Evolutionary conservation across 2,888 invertebrate species (phyloP), one percentile per base, ranked within the genome.

Genomic region (Pristionchus maxplancki): DNA sequence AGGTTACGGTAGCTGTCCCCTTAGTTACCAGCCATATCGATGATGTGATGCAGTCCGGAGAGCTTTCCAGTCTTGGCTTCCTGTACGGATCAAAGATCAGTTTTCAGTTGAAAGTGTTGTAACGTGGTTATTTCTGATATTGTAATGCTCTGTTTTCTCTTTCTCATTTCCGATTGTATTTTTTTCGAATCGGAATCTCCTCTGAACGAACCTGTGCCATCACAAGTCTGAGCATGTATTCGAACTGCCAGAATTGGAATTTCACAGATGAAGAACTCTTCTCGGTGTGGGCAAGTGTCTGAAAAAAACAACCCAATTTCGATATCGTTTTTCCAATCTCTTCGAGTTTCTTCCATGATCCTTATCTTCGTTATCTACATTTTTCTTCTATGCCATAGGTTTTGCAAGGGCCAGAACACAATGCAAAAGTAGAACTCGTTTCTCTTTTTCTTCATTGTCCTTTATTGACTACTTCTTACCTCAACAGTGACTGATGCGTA

Each of bases 181-280:
- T 31, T 4, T 2, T 67, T 67, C 15, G 64, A n/a, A n/a, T 13
- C 64, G 13, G 11, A 11, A 64, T 31, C 2, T 9, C 17, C 15
- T 15, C 11, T 50, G 50, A 20, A 71, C 89, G 1, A 50, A 92
- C 93, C 87, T 93, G 94, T 64, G 91, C 90, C 91, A 93, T 94
- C 31, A 94, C 94, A 50, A 90, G 89, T 17, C 92, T 89, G 40
- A 95, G 92, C 93, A 94, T 93, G 87, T 93, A 91, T 88, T 94
- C 94, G 88, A 93, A 94, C 89, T 93, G 93, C 91, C 93, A 93
- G 90, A 94, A 94, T 88, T 94, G 94, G 74, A 89, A 95, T 24
- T 92, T 91, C 88, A 93, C 93, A 17, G 94, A 92, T 44, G 94
- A 92, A 17, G 94, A 93, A 87, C 91, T 92, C 15, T 90, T 89